Base-by-base conservation (phyloP, 1,140 invertebrate genomes). In the Drosophila rufa region DNA sequence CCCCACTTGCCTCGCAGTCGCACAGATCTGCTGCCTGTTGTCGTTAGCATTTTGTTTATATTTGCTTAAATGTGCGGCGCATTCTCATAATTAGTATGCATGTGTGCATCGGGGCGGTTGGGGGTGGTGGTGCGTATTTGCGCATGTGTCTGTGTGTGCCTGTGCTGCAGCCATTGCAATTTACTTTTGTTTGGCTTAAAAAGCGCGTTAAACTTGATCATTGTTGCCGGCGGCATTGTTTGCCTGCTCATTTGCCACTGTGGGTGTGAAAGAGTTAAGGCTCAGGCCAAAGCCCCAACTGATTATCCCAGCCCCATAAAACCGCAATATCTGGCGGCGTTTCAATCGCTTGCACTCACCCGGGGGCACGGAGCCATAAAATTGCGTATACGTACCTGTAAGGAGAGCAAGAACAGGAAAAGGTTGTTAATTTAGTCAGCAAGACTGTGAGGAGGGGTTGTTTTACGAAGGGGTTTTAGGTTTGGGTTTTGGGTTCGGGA, bases 11-110 rank as follows among this genome's bases (percentile, higher is more conserved):
- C 30, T 42, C 9, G 1, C 19, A 22, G 4, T 14, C 8, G 14
- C 47, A 11, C 25, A 17, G 33, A 22, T 33, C 42, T 38, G 22
- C 61, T 65, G 67, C 61, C 62, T 71, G 56, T 55, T 60, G 76
- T 85, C 82, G 77, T 87, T 80, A 77, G 59, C 79, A 62, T 80
- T 80, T 82, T 87, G 61, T 80, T 83, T 87, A 80, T 78, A 80
- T 87, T 79, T 81, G 69, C 75, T 84, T 71, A 65, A 80, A 80
- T 80, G 73, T 78, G 74, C 82, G 67, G 61, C 48, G 53, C 53
- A 68, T 68, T 71, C 58, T 71, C 79, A 69, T 80, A 82, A 86
- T 87, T 86, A 80, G 68, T 56, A 79, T 79, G 79, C 69, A 68
- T 66, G 77, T 65, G 58, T 81, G 71, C 59, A 17, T 71, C 38